Evolutionary conservation across 2,113 vertebrate genomes (phyloP).

Genomic region (Pseudolaguvia tuberculata): DNA sequence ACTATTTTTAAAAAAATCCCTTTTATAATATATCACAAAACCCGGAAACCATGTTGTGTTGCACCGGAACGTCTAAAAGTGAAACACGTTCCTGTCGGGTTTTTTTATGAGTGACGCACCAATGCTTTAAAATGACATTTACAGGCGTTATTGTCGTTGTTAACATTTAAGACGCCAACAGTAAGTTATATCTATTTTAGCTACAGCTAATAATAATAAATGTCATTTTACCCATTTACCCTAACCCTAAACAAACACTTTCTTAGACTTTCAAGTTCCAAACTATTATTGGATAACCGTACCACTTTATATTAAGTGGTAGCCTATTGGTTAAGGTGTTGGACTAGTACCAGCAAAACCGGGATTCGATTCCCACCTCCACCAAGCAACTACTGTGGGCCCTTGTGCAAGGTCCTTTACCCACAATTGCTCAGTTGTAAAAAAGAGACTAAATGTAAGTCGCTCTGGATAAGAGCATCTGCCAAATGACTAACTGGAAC

Average conservation of each 20-base stretch:
- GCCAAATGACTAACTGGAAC: too few relatives aligned
- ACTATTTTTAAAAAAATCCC: too few relatives aligned
- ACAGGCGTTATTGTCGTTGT: neutral
- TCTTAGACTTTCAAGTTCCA: neutral
- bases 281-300: neutral
- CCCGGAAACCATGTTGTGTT: neutral
- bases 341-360: too few relatives aligned
- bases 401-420: too few relatives aligned
- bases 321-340: too few relatives aligned
- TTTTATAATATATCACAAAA: neutral
- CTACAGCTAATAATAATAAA: neutral
- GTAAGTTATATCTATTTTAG: neutral
- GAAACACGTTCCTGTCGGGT: neutral
- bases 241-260: neutral
- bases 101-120: conserved; percentile 16
- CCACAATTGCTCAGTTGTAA: too few relatives aligned
- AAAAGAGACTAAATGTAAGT: too few relatives aligned
- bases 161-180: neutral
- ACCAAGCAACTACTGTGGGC: too few relatives aligned
- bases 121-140: neutral
- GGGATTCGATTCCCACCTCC: too few relatives aligned
- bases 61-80: neutral
- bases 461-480: too few relatives aligned
- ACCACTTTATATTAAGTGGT: too few relatives aligned
- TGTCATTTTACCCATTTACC: neutral